phyloP scores from a whole-genome alignment of 2,888 invertebrate species.

The Xestia sexstrigata region DNA sequence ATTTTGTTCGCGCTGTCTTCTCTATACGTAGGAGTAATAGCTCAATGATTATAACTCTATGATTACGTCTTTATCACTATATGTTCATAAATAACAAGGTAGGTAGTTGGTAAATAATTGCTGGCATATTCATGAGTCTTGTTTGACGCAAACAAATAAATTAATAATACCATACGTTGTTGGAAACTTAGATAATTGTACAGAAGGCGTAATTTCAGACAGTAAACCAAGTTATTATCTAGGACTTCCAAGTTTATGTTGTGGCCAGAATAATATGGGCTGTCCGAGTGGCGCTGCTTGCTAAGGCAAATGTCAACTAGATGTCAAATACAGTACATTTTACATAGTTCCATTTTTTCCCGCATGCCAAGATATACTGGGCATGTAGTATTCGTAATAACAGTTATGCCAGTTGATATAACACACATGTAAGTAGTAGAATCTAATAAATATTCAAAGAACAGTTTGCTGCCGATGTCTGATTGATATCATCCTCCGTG shows the following conservation, averaged over 20 bases:
- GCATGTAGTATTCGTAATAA: not conserved
- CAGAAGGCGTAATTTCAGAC: slow-evolving; percentile 44
- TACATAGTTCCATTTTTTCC: not conserved
- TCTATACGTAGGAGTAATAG: no score
- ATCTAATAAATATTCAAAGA: slow-evolving; percentile 71
- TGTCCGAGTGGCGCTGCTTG: not conserved
- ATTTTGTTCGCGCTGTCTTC: no score
- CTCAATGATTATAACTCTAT: not conserved
- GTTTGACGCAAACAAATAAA: slow-evolving; percentile 48
- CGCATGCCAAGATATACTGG: not conserved
- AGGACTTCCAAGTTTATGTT: slow-evolving; percentile 20
- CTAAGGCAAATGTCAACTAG: slow-evolving; percentile 3
- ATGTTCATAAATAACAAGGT: slow-evolving; percentile 22
- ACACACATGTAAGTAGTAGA: not conserved
- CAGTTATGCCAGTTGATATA: slow-evolving; percentile 17
- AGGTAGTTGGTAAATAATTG: slow-evolving; percentile 28
- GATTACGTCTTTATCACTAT: slow-evolving; percentile 3
- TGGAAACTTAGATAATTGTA: slow-evolving; percentile 33
- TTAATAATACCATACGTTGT: slow-evolving; percentile 29
- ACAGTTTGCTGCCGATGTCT: slow-evolving; percentile 71
- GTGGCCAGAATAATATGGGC: not conserved
- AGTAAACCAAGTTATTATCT: slow-evolving; percentile 45
- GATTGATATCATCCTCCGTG: slow-evolving; percentile 80
- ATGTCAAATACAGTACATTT: not conserved
- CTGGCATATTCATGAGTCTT: slow-evolving; percentile 39